Conservation (phyloP, 2,888 invertebrate genomes). For the Amiota communis region DNA sequence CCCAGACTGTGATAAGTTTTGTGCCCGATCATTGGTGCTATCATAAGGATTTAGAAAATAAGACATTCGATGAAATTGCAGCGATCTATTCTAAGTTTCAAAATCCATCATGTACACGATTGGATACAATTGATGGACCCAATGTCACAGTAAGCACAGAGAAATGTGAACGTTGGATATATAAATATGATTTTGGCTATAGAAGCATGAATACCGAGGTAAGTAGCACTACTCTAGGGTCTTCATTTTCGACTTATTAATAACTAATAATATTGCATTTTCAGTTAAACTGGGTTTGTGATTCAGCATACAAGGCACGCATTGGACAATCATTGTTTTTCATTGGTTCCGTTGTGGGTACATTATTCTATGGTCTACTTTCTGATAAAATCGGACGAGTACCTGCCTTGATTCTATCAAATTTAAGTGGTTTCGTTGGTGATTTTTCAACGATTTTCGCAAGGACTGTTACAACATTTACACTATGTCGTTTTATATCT, state of each 20-base stretch:
- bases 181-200: slow-evolving; percentile 76
- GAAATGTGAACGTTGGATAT: slow-evolving; percentile 76
- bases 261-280: neutral
- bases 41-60: slow-evolving; percentile 70
- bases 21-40: slow-evolving; percentile 75
- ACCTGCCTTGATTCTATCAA: slow-evolving; percentile 76
- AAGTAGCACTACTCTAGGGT: slow-evolving; percentile 44
- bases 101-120: slow-evolving; percentile 70
- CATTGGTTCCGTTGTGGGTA: slow-evolving; percentile 77
- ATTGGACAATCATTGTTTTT: slow-evolving; percentile 78
- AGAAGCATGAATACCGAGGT: slow-evolving; percentile 79
- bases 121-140: slow-evolving; percentile 62
- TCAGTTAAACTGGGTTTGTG: slow-evolving; percentile 77
- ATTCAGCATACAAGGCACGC: slow-evolving; percentile 77
- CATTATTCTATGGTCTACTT: slow-evolving; percentile 75
- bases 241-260: slow-evolving; percentile 13
- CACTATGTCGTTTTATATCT: slow-evolving; percentile 76
- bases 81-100: slow-evolving; percentile 69
- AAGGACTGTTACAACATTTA: slow-evolving; percentile 74
- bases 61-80: slow-evolving; percentile 69
- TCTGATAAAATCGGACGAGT: slow-evolving; percentile 77
- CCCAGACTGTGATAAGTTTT: slow-evolving; percentile 77
- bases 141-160: slow-evolving; percentile 67
- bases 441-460: slow-evolving; percentile 76
- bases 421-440: slow-evolving; percentile 75